Evolutionary conservation across 2,113 vertebrate genomes (phyloP), one percentile per base, ranked within the genome.

Genomic region (Pungitius pungitius): DNA sequence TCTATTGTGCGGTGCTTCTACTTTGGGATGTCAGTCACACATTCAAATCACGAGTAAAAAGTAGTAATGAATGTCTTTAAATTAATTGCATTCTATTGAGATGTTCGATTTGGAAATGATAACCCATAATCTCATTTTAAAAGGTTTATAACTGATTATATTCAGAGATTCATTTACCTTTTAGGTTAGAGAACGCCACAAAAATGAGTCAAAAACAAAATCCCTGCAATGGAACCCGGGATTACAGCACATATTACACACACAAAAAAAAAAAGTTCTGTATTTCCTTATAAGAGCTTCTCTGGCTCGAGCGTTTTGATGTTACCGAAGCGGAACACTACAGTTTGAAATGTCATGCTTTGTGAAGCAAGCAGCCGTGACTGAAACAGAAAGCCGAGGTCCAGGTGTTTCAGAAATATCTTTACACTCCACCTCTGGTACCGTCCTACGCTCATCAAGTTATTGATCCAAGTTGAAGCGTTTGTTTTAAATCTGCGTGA

Each of bases 331-430:
- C 37, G 68, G 47, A 58, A 65, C 14, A 40, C n/a, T 35, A 18
- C 20, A 17, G 13, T 30, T 39, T 35, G 20, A 52, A 35, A n/a
- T 45, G 10, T 77, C 22, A 59, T 14, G 83, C 75, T 76, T 83
- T 69, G 79, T 10, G 54, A 69, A 69, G 24, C 72, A 39, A 24
- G n/a, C 1, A 0, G 27, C 65, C 27, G n/a, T 27, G 8, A 91
- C 71, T 26, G 68, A 12, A 42, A 86, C 86, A 52, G 85, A 90
- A 84, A 87, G 72, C 68, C 43, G 40, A 52, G 42, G 0, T 61
- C 81, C 51, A 75, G 83, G 69, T 70, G 82, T 71, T 78, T 30
- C 64, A 75, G n/a, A 76, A 56, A 77, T n/a, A 0, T 58, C 20
- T 51, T 64, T 35, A 72, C 63, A 75, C 69, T 72, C 1, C 30